These are phyloP conservation scores for Paralvinella palmiformis DNA, from an alignment of 1,140 invertebrate genomes.

Conservation along the genomic window DNA sequence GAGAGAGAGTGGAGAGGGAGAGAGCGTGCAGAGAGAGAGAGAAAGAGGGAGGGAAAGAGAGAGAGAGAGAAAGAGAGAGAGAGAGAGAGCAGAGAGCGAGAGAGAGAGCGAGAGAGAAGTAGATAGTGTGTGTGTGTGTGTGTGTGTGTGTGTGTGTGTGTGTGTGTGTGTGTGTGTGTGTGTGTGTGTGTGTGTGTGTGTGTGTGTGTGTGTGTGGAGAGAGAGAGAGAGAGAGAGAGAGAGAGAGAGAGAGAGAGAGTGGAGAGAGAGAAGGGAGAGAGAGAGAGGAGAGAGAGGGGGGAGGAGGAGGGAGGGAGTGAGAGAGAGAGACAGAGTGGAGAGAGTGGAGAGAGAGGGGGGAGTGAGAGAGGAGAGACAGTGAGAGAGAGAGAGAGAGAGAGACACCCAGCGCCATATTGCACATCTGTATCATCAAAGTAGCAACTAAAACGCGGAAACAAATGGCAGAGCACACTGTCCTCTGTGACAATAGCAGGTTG, in stretches of 20 bases:
- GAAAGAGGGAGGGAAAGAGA: slow-evolving; percentile 4
- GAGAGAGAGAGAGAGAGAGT: slow-evolving; percentile 12
- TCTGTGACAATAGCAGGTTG: too few relatives aligned
- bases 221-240: slow-evolving; percentile 8
- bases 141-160: too few relatives aligned
- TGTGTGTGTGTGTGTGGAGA: not conserved
- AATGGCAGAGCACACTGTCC: too few relatives aligned
- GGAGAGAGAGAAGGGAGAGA: not conserved
- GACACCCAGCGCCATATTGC: too few relatives aligned
- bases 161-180: too few relatives aligned
- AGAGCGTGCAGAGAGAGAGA: not conserved
- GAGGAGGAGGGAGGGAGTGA: not conserved
- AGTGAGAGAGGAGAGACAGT: not conserved
- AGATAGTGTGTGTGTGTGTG: too few relatives aligned
- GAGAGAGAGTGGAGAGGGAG: not conserved
- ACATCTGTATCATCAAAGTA: too few relatives aligned
- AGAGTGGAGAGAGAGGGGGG: not conserved
- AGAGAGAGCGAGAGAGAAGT: not conserved
- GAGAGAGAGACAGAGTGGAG: not conserved
- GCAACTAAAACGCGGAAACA: too few relatives aligned
- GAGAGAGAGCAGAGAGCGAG: slow-evolving; percentile 6
- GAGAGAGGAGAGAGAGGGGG: not conserved
- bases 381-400: slow-evolving; percentile 9
- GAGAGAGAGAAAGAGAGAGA: slow-evolving; percentile 13
- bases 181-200: too few relatives aligned